These are phyloP conservation scores for Zootermopsis nevadensis DNA, from an alignment of 2,888 invertebrate genomes.

Conservation along the genomic window DNA sequence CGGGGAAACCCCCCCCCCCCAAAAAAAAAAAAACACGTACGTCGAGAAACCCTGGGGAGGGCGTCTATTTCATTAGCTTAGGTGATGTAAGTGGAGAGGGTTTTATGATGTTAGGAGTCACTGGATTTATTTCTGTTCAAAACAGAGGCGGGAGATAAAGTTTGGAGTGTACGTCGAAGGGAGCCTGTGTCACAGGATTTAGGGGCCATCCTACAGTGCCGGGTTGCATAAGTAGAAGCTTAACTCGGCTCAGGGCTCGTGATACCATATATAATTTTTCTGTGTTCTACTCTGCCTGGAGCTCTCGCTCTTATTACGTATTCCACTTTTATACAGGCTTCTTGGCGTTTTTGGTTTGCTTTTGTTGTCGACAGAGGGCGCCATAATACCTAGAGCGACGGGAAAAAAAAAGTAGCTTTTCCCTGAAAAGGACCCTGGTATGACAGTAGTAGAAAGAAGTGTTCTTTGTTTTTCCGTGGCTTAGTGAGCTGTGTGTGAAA, in stretches of 20 bases:
- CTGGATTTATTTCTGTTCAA: conserved; percentile 14
- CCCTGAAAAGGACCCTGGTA: no score
- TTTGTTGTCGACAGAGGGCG: conserved; percentile 6
- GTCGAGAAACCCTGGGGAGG: conserved; percentile 9
- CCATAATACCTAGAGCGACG: neutral
- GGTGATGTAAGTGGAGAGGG: conserved; percentile 19
- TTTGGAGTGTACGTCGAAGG: neutral
- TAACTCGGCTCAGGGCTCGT: neutral
- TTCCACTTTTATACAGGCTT: conserved; percentile 12
- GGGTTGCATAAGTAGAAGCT: neutral
- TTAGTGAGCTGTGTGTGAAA: neutral
- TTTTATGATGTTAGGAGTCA: neutral
- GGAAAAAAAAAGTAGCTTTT: no score
- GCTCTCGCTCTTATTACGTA: neutral
- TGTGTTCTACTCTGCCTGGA: neutral
- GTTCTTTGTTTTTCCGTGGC: neutral
- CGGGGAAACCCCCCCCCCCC: no score
- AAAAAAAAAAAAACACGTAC: conserved; percentile 25
- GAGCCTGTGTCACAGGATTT: neutral
- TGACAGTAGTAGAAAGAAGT: neutral
- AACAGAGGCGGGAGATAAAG: neutral
- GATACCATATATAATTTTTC: conserved; percentile 10
- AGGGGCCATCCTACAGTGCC: conserved; percentile 2
- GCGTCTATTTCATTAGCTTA: conserved; percentile 46
- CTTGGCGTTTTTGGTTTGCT: conserved; percentile 16